Evolutionary conservation across 1,140 invertebrate species (phyloP), one percentile per base, ranked within the genome.

Genomic region (Hycleus phaleratus): DNA sequence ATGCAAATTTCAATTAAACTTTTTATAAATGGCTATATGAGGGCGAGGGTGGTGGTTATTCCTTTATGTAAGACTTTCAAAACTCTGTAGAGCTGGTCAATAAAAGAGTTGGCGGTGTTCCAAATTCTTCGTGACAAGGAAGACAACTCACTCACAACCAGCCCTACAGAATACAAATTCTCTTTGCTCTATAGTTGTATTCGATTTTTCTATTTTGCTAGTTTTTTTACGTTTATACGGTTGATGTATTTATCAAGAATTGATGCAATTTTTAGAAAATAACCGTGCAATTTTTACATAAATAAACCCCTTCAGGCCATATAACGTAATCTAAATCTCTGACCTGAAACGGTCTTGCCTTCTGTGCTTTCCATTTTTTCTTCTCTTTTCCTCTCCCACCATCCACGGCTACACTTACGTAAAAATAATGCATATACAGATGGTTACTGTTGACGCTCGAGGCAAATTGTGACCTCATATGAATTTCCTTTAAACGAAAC

Each of bases 71-170:
- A 7, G 7, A 32, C 4, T 32, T 32, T 32, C 7, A 32, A 32
- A 52, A 59, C 45, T 59, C 44, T 46, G 46, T 59, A 59, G 49
- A 55, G 55, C 58, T 42, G 58, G 58, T 59, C 58, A 59, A 59
- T 59, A 59, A 59, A 59, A 55, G 32, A 48, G 51, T 59, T 59
- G 58, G 58, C 58, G 11, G 47, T 51, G 54, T 59, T 59, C 58
- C 58, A 59, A 55, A 49, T 55, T 55, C 45, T 11, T 9, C 50
- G 32, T 53, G 49, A 54, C 50, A 54, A 59, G 51, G 46, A 52
- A 59, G 52, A 59, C 58, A 46, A 54, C 58, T 44, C 39, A 56
- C 53, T 56, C 26, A 38, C n/a, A 26, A 46, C 58, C 52, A 42
- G 26, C 32, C 7, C 11, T 11, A 43, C 46, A n/a, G 58, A 55